Evolutionary conservation across 2,113 vertebrate species (phyloP).

Genomic region (Orycteropus afer): DNA sequence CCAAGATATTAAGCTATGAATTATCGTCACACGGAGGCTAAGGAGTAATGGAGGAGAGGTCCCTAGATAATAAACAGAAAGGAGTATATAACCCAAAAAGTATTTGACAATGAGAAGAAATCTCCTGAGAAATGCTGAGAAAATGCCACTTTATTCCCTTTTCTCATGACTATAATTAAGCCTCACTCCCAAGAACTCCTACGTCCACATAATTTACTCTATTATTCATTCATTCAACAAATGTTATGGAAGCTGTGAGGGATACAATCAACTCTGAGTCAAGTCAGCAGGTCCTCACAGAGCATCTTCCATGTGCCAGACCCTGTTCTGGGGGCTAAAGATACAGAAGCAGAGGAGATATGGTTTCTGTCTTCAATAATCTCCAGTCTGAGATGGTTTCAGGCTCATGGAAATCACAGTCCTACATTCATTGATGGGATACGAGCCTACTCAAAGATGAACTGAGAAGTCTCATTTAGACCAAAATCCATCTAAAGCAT

Average conservation of each 20-base stretch:
- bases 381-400: not conserved
- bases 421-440: not conserved
- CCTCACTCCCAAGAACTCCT: not conserved
- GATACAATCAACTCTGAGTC: not conserved
- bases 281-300: rapidly evolving
- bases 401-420: not conserved
- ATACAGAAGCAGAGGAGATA: not conserved
- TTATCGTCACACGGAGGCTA: not conserved
- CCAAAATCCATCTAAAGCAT: not conserved
- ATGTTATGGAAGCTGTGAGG: not conserved
- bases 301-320: not conserved
- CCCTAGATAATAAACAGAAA: not conserved
- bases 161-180: not conserved
- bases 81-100: not conserved
- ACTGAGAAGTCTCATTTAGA: not conserved
- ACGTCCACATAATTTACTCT: not conserved
- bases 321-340: not conserved
- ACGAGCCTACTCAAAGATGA: not conserved
- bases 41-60: not conserved
- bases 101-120: not conserved
- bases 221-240: not conserved
- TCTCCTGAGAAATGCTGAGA: not conserved
- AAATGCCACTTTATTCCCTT: not conserved
- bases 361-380: not conserved
- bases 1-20: not conserved